A percentile compares a stretch with the other conserved stretches of the same genome.
phyloP scores from a whole-genome alignment of 2,888 invertebrate genomes.

The Crocallis elinguaria region DNA sequence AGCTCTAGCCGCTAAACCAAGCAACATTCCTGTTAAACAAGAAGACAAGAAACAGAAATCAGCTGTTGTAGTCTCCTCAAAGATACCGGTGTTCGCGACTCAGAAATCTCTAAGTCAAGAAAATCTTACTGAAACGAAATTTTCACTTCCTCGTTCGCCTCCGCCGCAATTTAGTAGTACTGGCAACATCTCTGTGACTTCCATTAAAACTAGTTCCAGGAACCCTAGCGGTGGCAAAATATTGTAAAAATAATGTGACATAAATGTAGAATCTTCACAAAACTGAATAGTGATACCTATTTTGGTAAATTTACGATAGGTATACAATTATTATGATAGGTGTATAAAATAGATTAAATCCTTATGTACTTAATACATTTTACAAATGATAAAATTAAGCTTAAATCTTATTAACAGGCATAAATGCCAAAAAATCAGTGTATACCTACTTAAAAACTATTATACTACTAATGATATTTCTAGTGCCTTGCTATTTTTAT shows the following conservation, averaged over 20 bases:
- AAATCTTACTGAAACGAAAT: conserved; percentile 71
- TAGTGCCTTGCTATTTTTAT: not conserved
- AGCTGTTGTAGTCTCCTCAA: conserved; percentile 72
- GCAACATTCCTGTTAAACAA: conserved; percentile 76
- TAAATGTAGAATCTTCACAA: conserved; percentile 5
- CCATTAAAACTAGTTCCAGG: conserved; percentile 85
- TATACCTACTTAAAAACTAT: not conserved
- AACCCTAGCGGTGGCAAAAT: conserved; percentile 80
- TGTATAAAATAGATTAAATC: conserved; percentile 20
- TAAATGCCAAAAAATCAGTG: not conserved
- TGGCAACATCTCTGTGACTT: conserved; percentile 85
- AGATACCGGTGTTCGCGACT: conserved; percentile 79
- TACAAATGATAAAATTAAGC: not conserved
- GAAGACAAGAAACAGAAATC: conserved; percentile 61
- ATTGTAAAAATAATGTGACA: conserved; percentile 33
- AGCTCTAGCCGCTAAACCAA: conserved; percentile 71
- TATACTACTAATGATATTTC: not conserved
- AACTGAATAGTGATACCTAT: conserved; percentile 27
- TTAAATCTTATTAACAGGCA: conserved; percentile 2
- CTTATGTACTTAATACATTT: conserved; percentile 16
- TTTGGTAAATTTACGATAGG: conserved; percentile 37
- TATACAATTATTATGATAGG: conserved; percentile 35
- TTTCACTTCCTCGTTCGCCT: conserved; percentile 72
- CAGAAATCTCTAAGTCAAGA: conserved; percentile 81
- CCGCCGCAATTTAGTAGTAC: conserved; percentile 71